Percentiles rank a stretch among this genome's conserved stretches.
These are phyloP conservation scores for Lophura nycthemera DNA, from an alignment of 2,113 vertebrate genomes.

Conservation along the genomic window DNA sequence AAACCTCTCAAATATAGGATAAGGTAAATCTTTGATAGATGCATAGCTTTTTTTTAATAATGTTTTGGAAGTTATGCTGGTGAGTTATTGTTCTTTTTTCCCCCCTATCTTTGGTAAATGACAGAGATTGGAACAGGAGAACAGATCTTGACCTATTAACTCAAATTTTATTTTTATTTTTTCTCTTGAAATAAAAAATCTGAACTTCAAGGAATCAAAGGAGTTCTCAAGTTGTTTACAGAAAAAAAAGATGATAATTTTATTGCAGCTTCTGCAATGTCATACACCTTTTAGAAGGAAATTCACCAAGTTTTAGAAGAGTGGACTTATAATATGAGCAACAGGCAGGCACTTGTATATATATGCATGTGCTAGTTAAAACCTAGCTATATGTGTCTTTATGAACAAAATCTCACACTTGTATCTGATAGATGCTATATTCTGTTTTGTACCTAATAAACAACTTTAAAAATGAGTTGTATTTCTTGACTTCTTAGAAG, in stretches of 20 bases:
- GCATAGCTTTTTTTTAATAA: neutral
- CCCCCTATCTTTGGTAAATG: neutral
- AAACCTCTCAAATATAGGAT: neutral
- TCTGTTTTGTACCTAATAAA: neutral
- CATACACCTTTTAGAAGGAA: neutral
- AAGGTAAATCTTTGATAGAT: slow-evolving; percentile 1
- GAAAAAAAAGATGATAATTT: neutral
- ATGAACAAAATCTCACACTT: neutral
- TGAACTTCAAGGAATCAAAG: neutral
- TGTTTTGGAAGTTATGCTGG: neutral
- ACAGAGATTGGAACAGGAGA: neutral
- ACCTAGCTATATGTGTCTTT: neutral
- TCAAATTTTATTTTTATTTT: neutral
- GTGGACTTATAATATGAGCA: neutral
- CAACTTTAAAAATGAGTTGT: neutral
- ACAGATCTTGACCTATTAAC: neutral
- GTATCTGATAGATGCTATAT: neutral
- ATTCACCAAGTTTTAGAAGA: neutral
- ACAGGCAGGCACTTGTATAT: neutral
- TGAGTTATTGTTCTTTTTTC: neutral
- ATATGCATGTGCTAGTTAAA: rapidly evolving
- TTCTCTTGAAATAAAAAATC: neutral
- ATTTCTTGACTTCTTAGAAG: neutral
- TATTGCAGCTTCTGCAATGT: neutral
- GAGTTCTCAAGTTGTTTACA: neutral